phyloP scores from a whole-genome alignment of 2,797 vertebrate species.

The Hozukius guyotensis region DNA sequence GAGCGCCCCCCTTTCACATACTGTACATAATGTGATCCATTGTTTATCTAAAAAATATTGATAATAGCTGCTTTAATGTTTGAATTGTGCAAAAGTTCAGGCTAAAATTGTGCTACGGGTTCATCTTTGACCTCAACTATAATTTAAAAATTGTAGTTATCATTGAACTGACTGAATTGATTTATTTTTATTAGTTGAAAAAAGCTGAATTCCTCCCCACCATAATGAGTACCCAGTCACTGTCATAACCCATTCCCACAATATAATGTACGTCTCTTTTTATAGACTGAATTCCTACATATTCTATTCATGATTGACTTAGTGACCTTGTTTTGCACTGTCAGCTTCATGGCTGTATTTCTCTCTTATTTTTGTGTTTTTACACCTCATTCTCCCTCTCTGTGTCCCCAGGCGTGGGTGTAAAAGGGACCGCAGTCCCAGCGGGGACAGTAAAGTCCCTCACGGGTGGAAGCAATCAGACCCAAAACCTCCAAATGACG shows the following conservation, averaged over 20 bases:
- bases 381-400: slow-evolving; percentile 27
- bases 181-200: slow-evolving; percentile 21
- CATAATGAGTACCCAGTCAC: slow-evolving; percentile 32
- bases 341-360: slow-evolving; percentile 23
- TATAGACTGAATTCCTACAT: slow-evolving; percentile 30
- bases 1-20: background rate
- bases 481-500: slow-evolving; percentile 75
- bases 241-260: slow-evolving; percentile 26
- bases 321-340: slow-evolving; percentile 34
- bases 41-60: background rate
- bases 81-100: background rate
- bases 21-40: background rate
- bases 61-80: background rate
- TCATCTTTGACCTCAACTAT: slow-evolving; percentile 16
- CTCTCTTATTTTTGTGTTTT: slow-evolving; percentile 43
- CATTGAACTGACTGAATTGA: background rate
- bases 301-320: slow-evolving; percentile 33
- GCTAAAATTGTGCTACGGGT: background rate
- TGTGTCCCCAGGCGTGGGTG: slow-evolving; percentile 56
- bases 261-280: slow-evolving; percentile 31
- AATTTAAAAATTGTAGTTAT: background rate
- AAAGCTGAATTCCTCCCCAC: slow-evolving; percentile 20
- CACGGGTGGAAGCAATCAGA: slow-evolving; percentile 71
- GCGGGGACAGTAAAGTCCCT: slow-evolving; percentile 61
- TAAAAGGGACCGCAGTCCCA: slow-evolving; percentile 64